Evolutionary conservation across 1,140 invertebrate genomes (phyloP), one percentile per base, ranked within the genome.

Genomic region (Drosophila repleta): DNA sequence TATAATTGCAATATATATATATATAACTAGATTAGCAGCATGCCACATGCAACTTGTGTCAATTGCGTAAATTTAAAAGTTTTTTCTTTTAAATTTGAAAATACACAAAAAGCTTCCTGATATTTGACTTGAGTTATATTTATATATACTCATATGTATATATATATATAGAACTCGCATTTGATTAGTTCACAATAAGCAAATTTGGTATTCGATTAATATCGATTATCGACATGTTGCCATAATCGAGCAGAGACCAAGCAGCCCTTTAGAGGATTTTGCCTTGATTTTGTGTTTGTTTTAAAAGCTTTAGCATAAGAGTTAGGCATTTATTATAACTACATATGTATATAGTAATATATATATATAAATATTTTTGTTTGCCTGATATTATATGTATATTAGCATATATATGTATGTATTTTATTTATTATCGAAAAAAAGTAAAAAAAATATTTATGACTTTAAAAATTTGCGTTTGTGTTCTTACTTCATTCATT

Each of bases 151-250:
- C 11, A 13, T 37, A 15, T 35, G 17, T 48, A 17, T 41, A 39
- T 46, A 57, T 46, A 1, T 37, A 15, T 55, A 11, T 51, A 41
- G 29, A 35, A 46, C 5, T 46, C 26, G 46, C 53, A 11, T 72
- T 41, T 56, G 65, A 53, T 60, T 55, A 24, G 53, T 45, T 55
- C 8, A 48, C 11, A 53, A 52, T 69, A 52, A 58, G 58, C 60
- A 46, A 52, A 46, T 45, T 65, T 67, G 51, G 15, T 13, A 35
- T 43, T 35, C 39, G 21, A 56, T 53, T 53, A 48, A 26, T 57
- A 68, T 68, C 39, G 68, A 68, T 76, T 80, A 78, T 79, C 70
- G 70, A 79, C 76, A 74, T 24, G 64, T 84, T 60, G 80, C 68
- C 79, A 84, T 84, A 78, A 75, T 71, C 39, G 32, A 53, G 13